Base-by-base conservation (phyloP, 2,797 vertebrate species). In the Aplochiton taeniatus region DNA sequence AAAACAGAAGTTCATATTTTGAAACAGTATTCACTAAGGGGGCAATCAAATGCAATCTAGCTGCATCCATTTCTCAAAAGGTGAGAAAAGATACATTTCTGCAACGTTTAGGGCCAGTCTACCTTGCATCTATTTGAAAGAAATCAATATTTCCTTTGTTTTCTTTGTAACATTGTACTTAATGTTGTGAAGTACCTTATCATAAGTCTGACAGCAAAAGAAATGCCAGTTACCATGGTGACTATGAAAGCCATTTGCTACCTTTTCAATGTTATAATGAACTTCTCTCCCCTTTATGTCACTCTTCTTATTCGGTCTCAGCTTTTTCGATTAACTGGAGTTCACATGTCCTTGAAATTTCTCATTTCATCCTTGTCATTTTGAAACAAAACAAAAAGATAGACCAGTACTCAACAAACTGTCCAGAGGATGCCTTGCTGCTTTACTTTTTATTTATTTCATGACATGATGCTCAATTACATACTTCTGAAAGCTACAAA, bases 191-290 rank as follows among this genome's bases (percentile, higher is more conserved):
- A 93, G 91, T 92, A 93, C 90, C 91, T 93, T 92, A 92, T 93
- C 90, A 90, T 83, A 87, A 85, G 90, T 87, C 86, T 87, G 90
- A 90, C 75, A 66, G 88, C 84, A 70, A 90, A 82, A 92, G 88
- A 92, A 92, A 91, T 87, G 85, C 84, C 77, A 18, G 92, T 93
- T 87, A 68, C 93, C 89, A 91, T 92, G 89, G 90, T 17, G 82
- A 94, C 91, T 62, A 73, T 92, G 89, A 93, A 94, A 93, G 90
- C 92, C 92, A 92, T 92, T 87, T 90, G 91, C 91, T 91, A 92
- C 88, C 92, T 92, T 93, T 94, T 94, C 90, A 94, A 84, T 82
- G 52, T 83, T 88, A 93, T 93, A 94, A 94, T 93, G 90, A 93
- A 93, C 91, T 93, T 92, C 91, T 92, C 89, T 91, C 87, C 91